These are phyloP conservation scores for Turritopsis rubra DNA, from an alignment of 30 jellyfish, hydroid and myxozoan genomes.

Conservation along the genomic window DNA sequence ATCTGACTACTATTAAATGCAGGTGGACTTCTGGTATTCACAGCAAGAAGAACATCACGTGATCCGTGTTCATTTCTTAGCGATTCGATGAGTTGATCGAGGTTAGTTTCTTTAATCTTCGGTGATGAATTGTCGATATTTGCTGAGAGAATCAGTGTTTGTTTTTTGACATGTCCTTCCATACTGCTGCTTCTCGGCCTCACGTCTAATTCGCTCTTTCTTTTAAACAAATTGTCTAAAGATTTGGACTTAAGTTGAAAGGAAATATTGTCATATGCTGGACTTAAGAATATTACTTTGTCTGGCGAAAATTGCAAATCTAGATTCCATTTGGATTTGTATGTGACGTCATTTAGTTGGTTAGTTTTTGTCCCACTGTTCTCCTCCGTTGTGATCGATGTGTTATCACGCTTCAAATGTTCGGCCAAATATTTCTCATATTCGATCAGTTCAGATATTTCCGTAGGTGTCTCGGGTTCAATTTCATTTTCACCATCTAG, in stretches of 20 bases:
- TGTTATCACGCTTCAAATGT: not conserved
- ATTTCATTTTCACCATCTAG: not conserved
- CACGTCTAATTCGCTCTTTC: not conserved
- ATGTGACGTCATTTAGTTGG: not conserved
- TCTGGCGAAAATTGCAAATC: not conserved
- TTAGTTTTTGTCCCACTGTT: not conserved
- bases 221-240: not conserved
- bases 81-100: conserved; percentile 66
- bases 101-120: conserved; percentile 53
- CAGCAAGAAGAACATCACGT: not conserved
- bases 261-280: not conserved
- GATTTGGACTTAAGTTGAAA: not conserved
- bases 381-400: not conserved
- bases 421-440: not conserved
- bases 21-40: not conserved
- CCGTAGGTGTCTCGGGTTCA: not conserved
- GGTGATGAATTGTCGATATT: conserved; percentile 28
- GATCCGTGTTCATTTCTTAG: conserved; percentile 4
- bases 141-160: conserved; percentile 49
- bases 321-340: not conserved
- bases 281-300: not conserved
- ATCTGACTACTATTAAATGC: not conserved
- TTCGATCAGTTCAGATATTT: not conserved
- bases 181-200: conserved; percentile 44
- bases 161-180: conserved; percentile 49